A percentile compares a stretch with the other conserved stretches of the same genome.
Conservation (phyloP, 2,113 vertebrate genomes). For the Caranx ignobilis region DNA sequence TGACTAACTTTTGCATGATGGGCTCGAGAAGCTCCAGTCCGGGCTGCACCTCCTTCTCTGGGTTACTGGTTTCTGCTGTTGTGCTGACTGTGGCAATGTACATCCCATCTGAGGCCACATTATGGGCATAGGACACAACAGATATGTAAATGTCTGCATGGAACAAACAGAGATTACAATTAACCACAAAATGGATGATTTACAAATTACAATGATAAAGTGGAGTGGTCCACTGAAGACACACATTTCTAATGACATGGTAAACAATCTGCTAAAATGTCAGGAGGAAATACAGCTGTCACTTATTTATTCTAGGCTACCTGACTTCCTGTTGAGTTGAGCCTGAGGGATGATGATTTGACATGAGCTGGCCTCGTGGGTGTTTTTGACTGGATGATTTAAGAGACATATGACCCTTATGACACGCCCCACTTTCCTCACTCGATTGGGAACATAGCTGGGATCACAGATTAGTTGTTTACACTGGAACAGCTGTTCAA, state of each 20-base stretch:
- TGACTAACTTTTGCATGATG: conserved; percentile 91
- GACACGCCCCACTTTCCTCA: conserved; percentile 91
- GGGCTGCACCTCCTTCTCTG: conserved; percentile 92
- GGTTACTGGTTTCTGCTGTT: conserved; percentile 89
- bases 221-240: neutral
- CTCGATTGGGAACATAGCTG: conserved; percentile 89
- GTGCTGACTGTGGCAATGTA: conserved; percentile 96
- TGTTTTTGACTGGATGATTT: conserved; percentile 95
- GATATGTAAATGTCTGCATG: conserved; percentile 94
- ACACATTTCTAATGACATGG: neutral
- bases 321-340: conserved; percentile 94
- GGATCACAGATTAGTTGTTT: conserved; percentile 98
- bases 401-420: conserved; percentile 94
- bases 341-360: conserved; percentile 97
- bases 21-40: conserved; percentile 94
- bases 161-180: neutral
- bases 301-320: conserved; percentile 66
- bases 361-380: conserved; percentile 93
- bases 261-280: neutral
- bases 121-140: conserved; percentile 92
- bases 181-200: too few relatives aligned
- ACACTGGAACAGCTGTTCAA: conserved; percentile 89
- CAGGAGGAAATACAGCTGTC: neutral
- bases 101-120: conserved; percentile 92
- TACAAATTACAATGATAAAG: neutral